Base-by-base conservation (phyloP, 2,113 vertebrate genomes). In the Tachysurus fulvidraco region DNA sequence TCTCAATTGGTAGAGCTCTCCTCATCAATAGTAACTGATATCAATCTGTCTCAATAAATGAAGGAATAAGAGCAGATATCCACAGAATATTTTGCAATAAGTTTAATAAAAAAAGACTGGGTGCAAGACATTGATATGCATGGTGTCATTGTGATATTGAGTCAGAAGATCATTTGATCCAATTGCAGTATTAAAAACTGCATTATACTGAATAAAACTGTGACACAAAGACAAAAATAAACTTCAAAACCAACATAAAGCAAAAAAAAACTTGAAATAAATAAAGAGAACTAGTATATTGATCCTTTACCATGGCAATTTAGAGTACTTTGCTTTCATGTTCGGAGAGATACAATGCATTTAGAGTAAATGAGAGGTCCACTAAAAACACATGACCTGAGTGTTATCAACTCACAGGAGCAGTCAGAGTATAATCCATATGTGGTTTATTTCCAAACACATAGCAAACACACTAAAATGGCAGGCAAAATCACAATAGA, bases 21-120 rank as follows among this genome's bases (percentile, higher is more conserved):
- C 88, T 91, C 84, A 90, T 91, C 89, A 84, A 90, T 90, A 89
- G 85, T 88, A 88, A 90, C 90, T 91, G 85, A 90, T 84, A 85
- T 90, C 71, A 84, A 91, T 91, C 84, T 85, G 87, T 88, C 88
- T 89, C 62, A 84, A 89, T 89, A 91, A 90, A 87, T 79, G 85
- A 89, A 83, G 79, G 83, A 87, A 57, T 67, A 74, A 85, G 84
- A 88, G 88, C 89, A 89, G 62, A 28, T 5, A 65, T 64, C 90
- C 85, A 89, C 89, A 85, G 41, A 74, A 46, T 11, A 3, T 23
- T 13, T 5, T 46, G 71, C 71, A 69, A 12, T 28, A 28, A 12
- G 16, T 13, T 65, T 4, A n/a, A 12, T 30, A 67, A 4, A 65
- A 13, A 67, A 69, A 83, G 44, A 54, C 67, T 81, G 64, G 21